Percentiles rank a stretch among this genome's conserved stretches.
These are phyloP conservation scores for Lasius platythorax DNA, from an alignment of 2,888 invertebrate species.

Conservation along the genomic window DNA sequence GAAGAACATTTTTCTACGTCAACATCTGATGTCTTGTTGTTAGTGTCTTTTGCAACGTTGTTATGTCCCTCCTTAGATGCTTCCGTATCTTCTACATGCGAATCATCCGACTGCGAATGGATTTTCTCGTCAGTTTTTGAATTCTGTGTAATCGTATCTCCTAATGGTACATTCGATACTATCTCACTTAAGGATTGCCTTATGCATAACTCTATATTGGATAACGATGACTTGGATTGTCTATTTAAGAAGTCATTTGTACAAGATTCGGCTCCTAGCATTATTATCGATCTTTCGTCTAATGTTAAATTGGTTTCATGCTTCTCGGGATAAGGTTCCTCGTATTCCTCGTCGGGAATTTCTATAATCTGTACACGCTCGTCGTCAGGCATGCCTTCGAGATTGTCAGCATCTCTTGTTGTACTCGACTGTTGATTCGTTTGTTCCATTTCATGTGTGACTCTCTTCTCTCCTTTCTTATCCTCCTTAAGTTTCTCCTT, in stretches of 20 bases:
- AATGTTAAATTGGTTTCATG: conserved; percentile 77
- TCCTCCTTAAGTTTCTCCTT: conserved; percentile 88
- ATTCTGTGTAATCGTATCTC: conserved; percentile 40
- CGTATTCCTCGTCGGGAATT: conserved; percentile 83
- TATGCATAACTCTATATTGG: conserved; percentile 80
- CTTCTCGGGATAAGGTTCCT: conserved; percentile 82
- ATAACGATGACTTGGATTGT: conserved; percentile 74
- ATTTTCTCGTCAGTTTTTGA: conserved; percentile 28
- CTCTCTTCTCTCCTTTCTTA: conserved; percentile 83
- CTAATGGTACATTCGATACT: conserved; percentile 74
- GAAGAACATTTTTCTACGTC: background rate
- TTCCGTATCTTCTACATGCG: background rate
- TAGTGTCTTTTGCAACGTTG: background rate
- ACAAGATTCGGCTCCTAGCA: conserved; percentile 77
- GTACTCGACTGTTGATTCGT: conserved; percentile 30
- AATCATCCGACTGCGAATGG: background rate
- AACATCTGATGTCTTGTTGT: conserved; percentile 11
- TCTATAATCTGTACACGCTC: conserved; percentile 85
- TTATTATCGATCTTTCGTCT: conserved; percentile 81
- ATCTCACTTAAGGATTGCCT: conserved; percentile 79
- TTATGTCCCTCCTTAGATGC: conserved; percentile 5
- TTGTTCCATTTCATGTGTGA: conserved; percentile 57
- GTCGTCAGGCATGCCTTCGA: conserved; percentile 81
- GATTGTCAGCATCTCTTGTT: conserved; percentile 49
- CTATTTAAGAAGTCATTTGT: conserved; percentile 66